A percentile compares a stretch with the other conserved stretches of the same genome.
Conservation (phyloP, 2,888 invertebrate genomes). For the Eueremaeus valkanovi region DNA sequence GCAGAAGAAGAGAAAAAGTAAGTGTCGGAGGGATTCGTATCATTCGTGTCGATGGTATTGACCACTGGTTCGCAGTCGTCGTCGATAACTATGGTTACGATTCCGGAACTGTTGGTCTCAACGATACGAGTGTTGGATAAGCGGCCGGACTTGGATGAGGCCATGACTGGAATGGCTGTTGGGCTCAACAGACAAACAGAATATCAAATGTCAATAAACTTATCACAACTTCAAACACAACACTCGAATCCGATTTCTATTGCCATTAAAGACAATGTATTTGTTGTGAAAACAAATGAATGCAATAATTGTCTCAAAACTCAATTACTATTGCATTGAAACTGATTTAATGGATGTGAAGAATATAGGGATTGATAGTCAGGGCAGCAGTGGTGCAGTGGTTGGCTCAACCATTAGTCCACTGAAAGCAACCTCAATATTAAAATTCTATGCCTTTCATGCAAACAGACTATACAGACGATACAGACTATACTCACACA, state of each 20-base stretch:
- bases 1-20: background rate
- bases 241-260: too few species aligned
- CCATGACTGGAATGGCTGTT: background rate
- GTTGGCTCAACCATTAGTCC: too few species aligned
- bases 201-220: constrained; percentile 13
- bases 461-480: too few species aligned
- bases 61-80: background rate
- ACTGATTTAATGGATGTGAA: too few species aligned
- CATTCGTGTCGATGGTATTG: background rate
- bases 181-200: background rate
- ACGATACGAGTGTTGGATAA: background rate
- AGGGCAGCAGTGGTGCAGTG: too few species aligned
- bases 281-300: too few species aligned
- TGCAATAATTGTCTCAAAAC: too few species aligned
- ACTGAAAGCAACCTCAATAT: too few species aligned
- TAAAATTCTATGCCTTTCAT: background rate
- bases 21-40: background rate
- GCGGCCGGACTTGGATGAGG: background rate
- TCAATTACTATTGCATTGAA: too few species aligned
- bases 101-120: constrained; percentile 7
- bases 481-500: too few species aligned
- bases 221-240: background rate
- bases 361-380: too few species aligned
- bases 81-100: constrained; percentile 20
- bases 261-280: too few species aligned